phyloP scores from a whole-genome alignment of 2,113 vertebrate species.

The Setophaga petechia region DNA sequence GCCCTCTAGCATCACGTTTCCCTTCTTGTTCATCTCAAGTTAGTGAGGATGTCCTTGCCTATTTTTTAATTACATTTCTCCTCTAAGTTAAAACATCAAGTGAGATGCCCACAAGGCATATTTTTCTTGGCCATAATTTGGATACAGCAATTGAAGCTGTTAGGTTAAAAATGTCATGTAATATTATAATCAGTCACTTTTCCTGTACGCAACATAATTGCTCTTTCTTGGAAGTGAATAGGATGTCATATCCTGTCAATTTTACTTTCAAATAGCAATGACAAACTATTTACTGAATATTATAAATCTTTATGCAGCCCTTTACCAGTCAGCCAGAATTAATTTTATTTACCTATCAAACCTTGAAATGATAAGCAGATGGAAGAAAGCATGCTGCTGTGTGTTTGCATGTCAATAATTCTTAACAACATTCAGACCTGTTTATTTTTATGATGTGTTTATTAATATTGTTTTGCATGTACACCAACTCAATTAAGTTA shows the following conservation, averaged over 20 bases:
- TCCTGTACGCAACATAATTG: conserved; percentile 21
- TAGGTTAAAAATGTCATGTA: conserved; percentile 53
- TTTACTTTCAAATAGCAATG: conserved; percentile 24
- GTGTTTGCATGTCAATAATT: not conserved
- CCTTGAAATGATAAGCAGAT: not conserved
- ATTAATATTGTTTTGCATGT: conserved; percentile 21
- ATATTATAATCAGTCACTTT: conserved; percentile 22
- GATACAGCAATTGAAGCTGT: conserved; percentile 40
- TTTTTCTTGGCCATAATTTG: conserved; percentile 14
- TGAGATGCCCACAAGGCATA: conserved; percentile 16
- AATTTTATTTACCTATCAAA: conserved; percentile 40
- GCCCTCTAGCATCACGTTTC: not conserved
- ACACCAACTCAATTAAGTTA: not conserved
- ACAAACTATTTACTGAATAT: conserved; percentile 28
- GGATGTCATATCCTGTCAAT: not conserved
- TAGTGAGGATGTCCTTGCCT: not conserved
- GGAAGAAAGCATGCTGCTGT: not conserved
- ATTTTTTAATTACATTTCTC: conserved; percentile 41
- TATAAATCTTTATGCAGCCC: conserved; percentile 3
- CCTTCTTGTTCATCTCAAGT: not conserved
- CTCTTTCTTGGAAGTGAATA: conserved; percentile 41
- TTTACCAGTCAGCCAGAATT: conserved; percentile 24
- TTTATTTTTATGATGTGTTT: not conserved
- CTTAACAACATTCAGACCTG: not conserved
- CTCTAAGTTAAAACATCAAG: not conserved